Conservation (phyloP, 2,797 vertebrate genomes). For the Gambusia yucatana region DNA sequence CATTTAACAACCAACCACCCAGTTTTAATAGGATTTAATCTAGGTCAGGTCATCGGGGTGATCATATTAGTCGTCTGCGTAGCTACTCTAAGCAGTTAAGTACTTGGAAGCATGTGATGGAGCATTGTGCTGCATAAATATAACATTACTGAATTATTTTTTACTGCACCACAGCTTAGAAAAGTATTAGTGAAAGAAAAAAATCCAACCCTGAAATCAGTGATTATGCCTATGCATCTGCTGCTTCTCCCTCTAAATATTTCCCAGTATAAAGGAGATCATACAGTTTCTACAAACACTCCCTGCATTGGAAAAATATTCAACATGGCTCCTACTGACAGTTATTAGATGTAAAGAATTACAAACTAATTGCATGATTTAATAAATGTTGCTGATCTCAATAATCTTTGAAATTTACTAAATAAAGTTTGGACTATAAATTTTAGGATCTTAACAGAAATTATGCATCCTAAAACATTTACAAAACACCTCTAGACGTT, state of each 20-base stretch:
- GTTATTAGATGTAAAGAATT: not conserved
- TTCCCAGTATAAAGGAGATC: not conserved
- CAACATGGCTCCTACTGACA: not conserved
- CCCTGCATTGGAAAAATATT: not conserved
- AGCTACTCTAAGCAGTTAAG: not conserved
- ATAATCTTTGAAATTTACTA: not conserved
- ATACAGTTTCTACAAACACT: not conserved
- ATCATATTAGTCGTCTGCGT: not conserved
- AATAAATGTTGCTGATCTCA: not conserved
- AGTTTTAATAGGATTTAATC: conserved; percentile 10
- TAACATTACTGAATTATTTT: not conserved
- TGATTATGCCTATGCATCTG: not conserved
- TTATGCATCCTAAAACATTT: not conserved
- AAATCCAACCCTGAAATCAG: not conserved
- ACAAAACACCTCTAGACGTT: not conserved
- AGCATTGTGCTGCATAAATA: not conserved
- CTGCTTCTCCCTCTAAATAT: not conserved
- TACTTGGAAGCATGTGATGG: not conserved
- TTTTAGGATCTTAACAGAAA: not conserved
- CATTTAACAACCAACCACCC: not conserved
- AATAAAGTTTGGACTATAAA: not conserved
- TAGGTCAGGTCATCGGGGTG: not conserved
- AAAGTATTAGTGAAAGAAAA: not conserved
- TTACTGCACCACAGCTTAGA: not conserved
- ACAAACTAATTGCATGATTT: not conserved